These are phyloP conservation scores for Tyrannus savana DNA, from an alignment of 2,113 vertebrate species.

Conservation along the genomic window DNA sequence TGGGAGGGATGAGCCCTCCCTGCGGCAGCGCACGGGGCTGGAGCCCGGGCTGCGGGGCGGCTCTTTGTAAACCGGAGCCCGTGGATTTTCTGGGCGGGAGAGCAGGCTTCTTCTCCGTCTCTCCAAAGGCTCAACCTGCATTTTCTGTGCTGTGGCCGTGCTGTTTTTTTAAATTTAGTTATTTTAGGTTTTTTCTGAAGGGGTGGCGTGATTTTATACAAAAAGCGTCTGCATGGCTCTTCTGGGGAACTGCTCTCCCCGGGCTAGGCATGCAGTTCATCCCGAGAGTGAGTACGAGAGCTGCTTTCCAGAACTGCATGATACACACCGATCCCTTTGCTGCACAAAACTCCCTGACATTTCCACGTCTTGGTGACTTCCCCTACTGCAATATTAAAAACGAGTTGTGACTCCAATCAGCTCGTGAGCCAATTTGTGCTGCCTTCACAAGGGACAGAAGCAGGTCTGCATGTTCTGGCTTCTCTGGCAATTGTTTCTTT, in stretches of 20 bases:
- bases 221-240: not conserved
- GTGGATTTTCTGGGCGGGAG: slow-evolving; percentile 33
- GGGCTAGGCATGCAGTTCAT: slow-evolving; percentile 34
- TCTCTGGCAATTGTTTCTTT: not conserved
- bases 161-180: not conserved
- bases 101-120: not conserved
- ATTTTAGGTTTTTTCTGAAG: not conserved
- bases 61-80: slow-evolving; percentile 42
- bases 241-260: not conserved
- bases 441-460: not conserved
- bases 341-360: slow-evolving; percentile 43
- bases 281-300: not conserved
- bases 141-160: not conserved
- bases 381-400: not conserved
- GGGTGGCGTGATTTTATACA: not conserved
- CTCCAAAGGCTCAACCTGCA: not conserved
- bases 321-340: slow-evolving; percentile 49
- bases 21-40: not conserved
- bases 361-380: slow-evolving; percentile 49
- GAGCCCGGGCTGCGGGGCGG: not conserved
- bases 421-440: not conserved
- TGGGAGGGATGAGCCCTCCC: not conserved
- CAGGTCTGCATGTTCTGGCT: not conserved
- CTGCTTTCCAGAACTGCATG: slow-evolving; percentile 62
- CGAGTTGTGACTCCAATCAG: not conserved